Percentiles rank a stretch among this genome's conserved stretches.
Evolutionary conservation across 2,888 invertebrate genomes (phyloP).

Genomic region (Cataglyphis livida): DNA sequence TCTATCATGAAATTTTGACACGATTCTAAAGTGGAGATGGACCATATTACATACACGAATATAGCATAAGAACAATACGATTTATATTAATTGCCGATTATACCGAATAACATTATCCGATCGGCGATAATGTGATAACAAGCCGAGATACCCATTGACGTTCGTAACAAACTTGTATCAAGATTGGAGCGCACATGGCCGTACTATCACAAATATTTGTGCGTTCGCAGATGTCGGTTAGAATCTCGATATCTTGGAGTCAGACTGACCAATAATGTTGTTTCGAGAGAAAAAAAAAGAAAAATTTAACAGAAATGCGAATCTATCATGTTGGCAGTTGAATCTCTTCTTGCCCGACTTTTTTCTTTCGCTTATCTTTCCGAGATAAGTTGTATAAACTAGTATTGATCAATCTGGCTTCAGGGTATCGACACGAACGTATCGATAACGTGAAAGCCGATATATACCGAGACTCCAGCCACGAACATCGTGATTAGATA

Average conservation of each 20-base stretch:
- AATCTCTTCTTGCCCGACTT: slow-evolving; percentile 14
- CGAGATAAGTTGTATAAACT: neutral
- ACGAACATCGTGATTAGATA: neutral
- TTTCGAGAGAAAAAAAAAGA: neutral
- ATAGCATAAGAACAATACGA: slow-evolving; percentile 19
- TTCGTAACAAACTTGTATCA: neutral
- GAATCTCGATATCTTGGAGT: neutral
- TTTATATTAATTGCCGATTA: neutral
- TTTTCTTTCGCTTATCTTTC: neutral
- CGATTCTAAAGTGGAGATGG: neutral
- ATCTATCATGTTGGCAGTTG: neutral
- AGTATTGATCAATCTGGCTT: slow-evolving; percentile 13
- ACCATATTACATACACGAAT: slow-evolving; percentile 3
- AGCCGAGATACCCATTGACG: neutral
- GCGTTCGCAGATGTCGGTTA: slow-evolving; percentile 6
- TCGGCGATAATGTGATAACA: neutral
- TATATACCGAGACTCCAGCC: neutral
- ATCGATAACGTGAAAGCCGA: slow-evolving; percentile 1
- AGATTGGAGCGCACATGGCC: neutral
- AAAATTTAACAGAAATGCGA: neutral
- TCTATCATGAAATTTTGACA: slow-evolving; percentile 12
- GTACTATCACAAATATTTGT: slow-evolving; percentile 14
- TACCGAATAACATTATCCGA: neutral
- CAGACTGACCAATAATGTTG: slow-evolving; percentile 2
- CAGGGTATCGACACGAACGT: neutral